Percentiles rank a stretch among this genome's conserved stretches.
Evolutionary conservation across 2,888 invertebrate species (phyloP).

Genomic region (Acrobasis suavella): DNA sequence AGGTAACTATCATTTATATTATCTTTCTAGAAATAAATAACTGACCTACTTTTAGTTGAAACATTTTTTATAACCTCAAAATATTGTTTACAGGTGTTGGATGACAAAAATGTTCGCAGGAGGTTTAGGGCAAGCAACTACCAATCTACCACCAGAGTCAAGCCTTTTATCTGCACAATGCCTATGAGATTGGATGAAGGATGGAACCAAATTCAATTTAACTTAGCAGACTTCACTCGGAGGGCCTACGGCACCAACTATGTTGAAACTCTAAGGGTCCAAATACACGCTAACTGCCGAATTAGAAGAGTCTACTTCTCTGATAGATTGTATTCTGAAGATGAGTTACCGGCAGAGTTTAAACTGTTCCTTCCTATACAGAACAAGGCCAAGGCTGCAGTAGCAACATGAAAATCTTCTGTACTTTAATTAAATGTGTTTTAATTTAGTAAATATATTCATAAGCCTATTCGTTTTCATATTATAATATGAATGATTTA

Average conservation of each 20-base stretch:
- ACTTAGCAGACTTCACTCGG: conserved; percentile 95
- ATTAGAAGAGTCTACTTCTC: conserved; percentile 95
- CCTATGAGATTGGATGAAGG: conserved; percentile 97
- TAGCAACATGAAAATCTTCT: conserved; percentile 64
- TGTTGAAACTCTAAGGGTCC: conserved; percentile 94
- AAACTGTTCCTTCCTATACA: conserved; percentile 97
- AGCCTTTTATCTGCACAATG: conserved; percentile 99
- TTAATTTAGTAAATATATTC: conserved; percentile 60
- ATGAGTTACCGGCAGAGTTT: conserved; percentile 97
- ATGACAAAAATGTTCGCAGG: conserved; percentile 96
- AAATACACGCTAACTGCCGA: conserved; percentile 98
- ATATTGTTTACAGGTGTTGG: conserved; percentile 87
- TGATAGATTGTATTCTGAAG: conserved; percentile 96
- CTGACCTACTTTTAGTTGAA: background rate
- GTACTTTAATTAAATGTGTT: conserved; percentile 31
- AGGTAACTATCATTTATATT: conserved; percentile 80
- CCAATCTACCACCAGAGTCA: conserved; percentile 95
- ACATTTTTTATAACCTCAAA: conserved; percentile 42
- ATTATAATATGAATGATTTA: conserved; percentile 46
- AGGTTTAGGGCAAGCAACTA: conserved; percentile 96
- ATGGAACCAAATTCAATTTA: conserved; percentile 98
- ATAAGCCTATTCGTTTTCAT: conserved; percentile 56
- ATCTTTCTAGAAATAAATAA: background rate
- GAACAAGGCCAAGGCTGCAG: conserved; percentile 84
- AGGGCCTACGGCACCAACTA: conserved; percentile 98